phyloP scores from a whole-genome alignment of 2,113 vertebrate genomes.

The Otis tarda region DNA sequence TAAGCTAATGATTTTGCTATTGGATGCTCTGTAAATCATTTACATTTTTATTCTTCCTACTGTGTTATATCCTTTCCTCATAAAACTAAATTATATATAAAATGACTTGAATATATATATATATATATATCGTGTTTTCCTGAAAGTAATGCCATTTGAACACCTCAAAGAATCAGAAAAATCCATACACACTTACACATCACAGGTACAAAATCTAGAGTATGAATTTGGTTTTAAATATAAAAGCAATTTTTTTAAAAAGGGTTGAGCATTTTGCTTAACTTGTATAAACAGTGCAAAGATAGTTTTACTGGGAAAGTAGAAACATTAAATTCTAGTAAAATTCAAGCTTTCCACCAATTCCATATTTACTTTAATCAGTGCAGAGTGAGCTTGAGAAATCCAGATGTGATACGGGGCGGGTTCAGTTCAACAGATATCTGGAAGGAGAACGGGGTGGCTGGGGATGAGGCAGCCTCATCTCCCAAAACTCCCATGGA shows the following conservation, averaged over 20 bases:
- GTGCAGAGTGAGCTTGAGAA: not conserved
- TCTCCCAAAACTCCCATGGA: not conserved
- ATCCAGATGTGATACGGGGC: not conserved
- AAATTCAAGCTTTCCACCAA: not conserved
- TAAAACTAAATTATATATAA: not conserved
- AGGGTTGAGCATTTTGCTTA: not conserved
- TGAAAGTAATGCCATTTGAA: not conserved
- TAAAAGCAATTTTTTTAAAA: not conserved
- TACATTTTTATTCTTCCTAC: not conserved
- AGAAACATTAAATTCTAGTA: not conserved
- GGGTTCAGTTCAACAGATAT: no score
- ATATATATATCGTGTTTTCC: not conserved
- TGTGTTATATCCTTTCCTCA: not conserved
- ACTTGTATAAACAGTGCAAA: not conserved
- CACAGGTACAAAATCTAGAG: not conserved
- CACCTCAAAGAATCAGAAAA: not conserved
- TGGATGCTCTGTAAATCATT: slow-evolving; percentile 9
- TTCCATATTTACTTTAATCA: not conserved
- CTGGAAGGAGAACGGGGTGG: not conserved
- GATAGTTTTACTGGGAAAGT: not conserved
- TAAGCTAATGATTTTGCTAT: slow-evolving; percentile 25
- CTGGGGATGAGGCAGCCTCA: not conserved
- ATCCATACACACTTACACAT: not conserved
- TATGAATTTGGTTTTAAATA: not conserved
- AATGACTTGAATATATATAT: not conserved